A percentile compares a stretch with the other conserved stretches of the same genome.
phyloP scores from a whole-genome alignment of 2,113 vertebrate species.

The Cyphomyrus discorhynchus region DNA sequence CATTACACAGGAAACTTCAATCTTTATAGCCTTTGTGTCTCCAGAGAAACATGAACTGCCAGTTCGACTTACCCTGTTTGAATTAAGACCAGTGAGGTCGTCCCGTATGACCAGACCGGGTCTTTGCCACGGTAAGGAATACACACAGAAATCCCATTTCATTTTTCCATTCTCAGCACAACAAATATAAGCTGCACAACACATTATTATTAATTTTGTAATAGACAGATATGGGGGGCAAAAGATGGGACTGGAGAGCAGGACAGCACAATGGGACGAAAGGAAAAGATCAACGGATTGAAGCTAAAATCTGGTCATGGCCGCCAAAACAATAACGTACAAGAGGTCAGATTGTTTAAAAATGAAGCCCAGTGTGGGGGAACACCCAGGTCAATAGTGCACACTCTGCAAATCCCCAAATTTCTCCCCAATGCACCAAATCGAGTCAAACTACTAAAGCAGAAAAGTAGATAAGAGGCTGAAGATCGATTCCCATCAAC shows the following conservation, averaged over 20 bases:
- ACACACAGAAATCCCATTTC: neutral
- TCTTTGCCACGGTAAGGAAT: neutral
- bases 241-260: neutral
- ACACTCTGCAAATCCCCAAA: neutral
- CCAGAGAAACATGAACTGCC: neutral
- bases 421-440: neutral
- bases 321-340: neutral
- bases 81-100: neutral
- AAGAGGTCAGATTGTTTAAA: neutral
- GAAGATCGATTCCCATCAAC: neutral
- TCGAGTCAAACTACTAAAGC: neutral
- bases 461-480: neutral
- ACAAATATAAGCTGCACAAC: neutral
- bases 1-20: neutral
- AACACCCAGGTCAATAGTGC: neutral
- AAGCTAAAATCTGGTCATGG: neutral
- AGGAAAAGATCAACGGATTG: neutral
- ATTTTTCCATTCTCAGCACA: neutral
- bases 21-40: constrained; percentile 7
- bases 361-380: neutral
- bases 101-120: neutral
- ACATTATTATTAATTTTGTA: neutral
- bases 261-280: neutral
- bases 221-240: neutral
- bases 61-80: neutral